phyloP scores from a whole-genome alignment of 2,797 vertebrate species.

The Chiloscyllium punctatum region DNA sequence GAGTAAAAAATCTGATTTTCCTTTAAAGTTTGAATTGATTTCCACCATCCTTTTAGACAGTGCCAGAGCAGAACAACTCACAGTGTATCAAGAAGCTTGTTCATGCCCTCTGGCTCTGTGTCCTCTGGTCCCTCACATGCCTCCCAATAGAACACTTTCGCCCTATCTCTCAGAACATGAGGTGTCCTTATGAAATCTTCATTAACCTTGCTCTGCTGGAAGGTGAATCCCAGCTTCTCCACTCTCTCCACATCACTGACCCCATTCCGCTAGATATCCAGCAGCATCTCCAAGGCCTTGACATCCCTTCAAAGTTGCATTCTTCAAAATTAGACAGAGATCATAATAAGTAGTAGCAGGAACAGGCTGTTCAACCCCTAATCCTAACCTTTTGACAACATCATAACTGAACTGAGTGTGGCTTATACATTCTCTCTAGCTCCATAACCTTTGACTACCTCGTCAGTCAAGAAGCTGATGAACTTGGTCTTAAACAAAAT shows the following conservation, averaged over 20 bases:
- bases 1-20: neutral
- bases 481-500: too few species aligned
- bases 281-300: neutral
- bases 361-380: too few species aligned
- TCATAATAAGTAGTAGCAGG: too few species aligned
- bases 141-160: neutral
- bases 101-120: neutral
- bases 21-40: neutral
- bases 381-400: too few species aligned
- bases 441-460: too few species aligned
- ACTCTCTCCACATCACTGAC: neutral
- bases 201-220: neutral
- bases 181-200: neutral
- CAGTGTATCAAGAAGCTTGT: neutral
- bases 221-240: neutral
- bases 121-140: neutral
- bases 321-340: neutral
- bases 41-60: neutral
- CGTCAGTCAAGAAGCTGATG: too few species aligned
- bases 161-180: neutral
- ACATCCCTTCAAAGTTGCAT: neutral
- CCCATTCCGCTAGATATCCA: neutral
- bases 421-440: too few species aligned
- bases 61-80: neutral
- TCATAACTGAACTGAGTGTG: too few species aligned